Percentiles rank a stretch among this genome's conserved stretches.
phyloP scores from a whole-genome alignment of 2,888 invertebrate genomes.

The Meandrusa payeni region DNA sequence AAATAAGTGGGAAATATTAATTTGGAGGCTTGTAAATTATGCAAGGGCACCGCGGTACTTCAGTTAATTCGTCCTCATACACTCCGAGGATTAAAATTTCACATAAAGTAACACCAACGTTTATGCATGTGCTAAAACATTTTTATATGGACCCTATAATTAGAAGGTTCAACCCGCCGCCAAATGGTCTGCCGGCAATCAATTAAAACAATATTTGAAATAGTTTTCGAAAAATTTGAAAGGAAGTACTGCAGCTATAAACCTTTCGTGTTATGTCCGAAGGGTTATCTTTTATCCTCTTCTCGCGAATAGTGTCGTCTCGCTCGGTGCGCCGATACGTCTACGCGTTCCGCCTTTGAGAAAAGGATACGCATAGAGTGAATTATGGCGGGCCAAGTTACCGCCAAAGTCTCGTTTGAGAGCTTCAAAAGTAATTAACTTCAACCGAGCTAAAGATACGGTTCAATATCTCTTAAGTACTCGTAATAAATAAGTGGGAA shows the following conservation, averaged over 20 bases:
- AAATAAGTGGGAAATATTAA: constrained; percentile 37
- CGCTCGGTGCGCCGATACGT: constrained; percentile 68
- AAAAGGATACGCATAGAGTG: constrained; percentile 62
- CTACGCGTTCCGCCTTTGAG: constrained; percentile 58
- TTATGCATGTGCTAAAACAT: constrained; percentile 42
- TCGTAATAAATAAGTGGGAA: constrained; percentile 31
- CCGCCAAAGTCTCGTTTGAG: constrained; percentile 77
- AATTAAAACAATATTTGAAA: constrained; percentile 80
- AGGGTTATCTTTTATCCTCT: constrained; percentile 32
- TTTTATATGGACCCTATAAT: constrained; percentile 61
- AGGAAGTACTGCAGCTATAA: constrained; percentile 69
- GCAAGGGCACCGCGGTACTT: constrained; percentile 22
- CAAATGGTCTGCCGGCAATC: constrained; percentile 75
- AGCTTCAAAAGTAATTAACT: constrained; percentile 74
- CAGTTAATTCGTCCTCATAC: constrained; percentile 29
- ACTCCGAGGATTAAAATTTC: constrained; percentile 6
- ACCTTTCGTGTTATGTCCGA: constrained; percentile 64
- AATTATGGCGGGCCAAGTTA: constrained; percentile 65
- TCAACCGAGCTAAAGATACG: constrained; percentile 68
- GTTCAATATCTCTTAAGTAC: constrained; percentile 32
- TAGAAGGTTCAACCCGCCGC: constrained; percentile 57
- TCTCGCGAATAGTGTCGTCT: constrained; percentile 40
- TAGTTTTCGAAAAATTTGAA: constrained; percentile 69
- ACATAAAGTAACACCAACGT: constrained; percentile 16
- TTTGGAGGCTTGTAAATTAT: constrained; percentile 34